These are phyloP conservation scores for Microplitis mediator DNA, from an alignment of 1,140 invertebrate species.

Conservation along the genomic window DNA sequence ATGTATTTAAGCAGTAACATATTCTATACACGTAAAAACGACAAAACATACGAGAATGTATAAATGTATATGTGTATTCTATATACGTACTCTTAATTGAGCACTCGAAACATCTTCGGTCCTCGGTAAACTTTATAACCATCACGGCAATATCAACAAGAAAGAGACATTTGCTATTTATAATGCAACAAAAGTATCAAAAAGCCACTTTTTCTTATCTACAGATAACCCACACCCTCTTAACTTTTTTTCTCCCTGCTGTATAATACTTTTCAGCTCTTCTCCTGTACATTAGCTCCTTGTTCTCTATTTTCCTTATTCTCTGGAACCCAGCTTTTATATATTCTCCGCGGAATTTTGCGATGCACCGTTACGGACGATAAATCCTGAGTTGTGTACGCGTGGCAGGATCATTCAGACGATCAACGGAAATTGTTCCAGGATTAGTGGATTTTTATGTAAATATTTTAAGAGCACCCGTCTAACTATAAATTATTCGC, in stretches of 20 bases:
- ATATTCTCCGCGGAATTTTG: constrained; percentile 10
- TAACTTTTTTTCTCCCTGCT: background rate
- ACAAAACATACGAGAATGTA: too few relatives aligned
- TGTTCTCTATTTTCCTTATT: constrained; percentile 7
- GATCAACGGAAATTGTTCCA: constrained; percentile 40
- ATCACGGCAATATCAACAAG: constrained; percentile 45
- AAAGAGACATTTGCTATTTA: constrained; percentile 55
- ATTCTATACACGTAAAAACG: too few relatives aligned
- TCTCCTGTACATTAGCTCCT: background rate
- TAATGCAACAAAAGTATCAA: constrained; percentile 39
- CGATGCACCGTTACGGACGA: constrained; percentile 33
- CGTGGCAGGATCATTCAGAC: background rate
- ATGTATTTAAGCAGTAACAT: constrained; percentile 28
- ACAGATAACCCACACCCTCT: too few relatives aligned
- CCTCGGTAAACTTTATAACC: too few relatives aligned
- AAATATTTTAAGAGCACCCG: constrained; percentile 33
- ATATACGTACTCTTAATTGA: too few relatives aligned
- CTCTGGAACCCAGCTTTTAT: constrained; percentile 5
- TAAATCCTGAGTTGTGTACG: constrained; percentile 44
- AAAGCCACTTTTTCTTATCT: constrained; percentile 14
- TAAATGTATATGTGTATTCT: too few relatives aligned
- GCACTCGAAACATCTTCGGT: too few relatives aligned
- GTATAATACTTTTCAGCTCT: background rate
- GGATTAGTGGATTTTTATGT: constrained; percentile 54
- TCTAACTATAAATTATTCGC: background rate